Evolutionary conservation across 2,888 invertebrate species (phyloP).

Genomic region (Troides aeacus): DNA sequence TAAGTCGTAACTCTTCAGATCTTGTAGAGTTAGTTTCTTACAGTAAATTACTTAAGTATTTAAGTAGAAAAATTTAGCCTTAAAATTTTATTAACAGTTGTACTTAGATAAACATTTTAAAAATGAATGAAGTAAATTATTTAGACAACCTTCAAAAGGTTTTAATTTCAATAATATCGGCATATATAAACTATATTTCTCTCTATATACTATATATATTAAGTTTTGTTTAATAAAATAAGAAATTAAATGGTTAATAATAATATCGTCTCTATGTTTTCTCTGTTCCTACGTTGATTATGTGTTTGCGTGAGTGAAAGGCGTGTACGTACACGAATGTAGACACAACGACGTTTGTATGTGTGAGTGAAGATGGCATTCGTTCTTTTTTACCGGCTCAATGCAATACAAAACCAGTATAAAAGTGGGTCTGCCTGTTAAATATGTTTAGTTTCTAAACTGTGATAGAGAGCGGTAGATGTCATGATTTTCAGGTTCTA

Average conservation of each 20-base stretch:
- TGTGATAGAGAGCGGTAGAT: slow-evolving; percentile 38
- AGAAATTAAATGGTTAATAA: not conserved
- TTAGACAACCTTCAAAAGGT: no score
- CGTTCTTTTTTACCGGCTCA: slow-evolving; percentile 58
- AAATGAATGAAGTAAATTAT: no score
- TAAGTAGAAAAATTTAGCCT: no score
- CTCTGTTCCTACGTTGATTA: slow-evolving; percentile 38
- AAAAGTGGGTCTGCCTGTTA: slow-evolving; percentile 55
- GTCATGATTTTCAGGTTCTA: slow-evolving; percentile 38
- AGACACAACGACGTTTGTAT: slow-evolving; percentile 38
- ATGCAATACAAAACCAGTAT: slow-evolving; percentile 67
- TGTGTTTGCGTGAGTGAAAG: slow-evolving; percentile 67
- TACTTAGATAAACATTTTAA: no score
- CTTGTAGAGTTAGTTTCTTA: no score
- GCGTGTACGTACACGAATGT: slow-evolving; percentile 57
- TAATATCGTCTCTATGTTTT: slow-evolving; percentile 43
- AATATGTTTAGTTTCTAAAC: slow-evolving; percentile 62
- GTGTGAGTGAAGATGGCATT: slow-evolving; percentile 63
- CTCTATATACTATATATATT: not conserved
- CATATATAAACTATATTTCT: not conserved
- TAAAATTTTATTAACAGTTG: no score
- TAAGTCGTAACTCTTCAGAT: no score
- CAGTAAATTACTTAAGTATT: no score
- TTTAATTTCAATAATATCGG: not conserved
- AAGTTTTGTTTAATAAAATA: not conserved